Evolutionary conservation across 2,113 vertebrate genomes (phyloP), one percentile per base, ranked within the genome.

Genomic region (Eubucco bourcierii): DNA sequence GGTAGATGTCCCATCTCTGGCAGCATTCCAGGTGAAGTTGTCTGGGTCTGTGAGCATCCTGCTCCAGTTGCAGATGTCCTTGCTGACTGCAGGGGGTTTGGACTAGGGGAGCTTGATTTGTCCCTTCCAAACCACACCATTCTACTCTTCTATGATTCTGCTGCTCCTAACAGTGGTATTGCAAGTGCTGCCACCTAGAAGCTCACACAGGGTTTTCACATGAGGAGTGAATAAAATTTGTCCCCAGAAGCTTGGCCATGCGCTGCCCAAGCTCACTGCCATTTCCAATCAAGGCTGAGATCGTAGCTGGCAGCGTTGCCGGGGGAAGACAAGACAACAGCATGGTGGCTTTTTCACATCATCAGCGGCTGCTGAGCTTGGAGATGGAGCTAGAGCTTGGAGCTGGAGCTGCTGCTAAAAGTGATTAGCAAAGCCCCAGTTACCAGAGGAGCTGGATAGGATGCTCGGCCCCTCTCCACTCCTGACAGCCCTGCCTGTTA

Each of bases 251-350:
- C 21, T 73, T 58, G 39, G 27, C 61, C 1, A 0, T 41, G 34
- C 34, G 24, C 14, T 80, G 44, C 20, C 23, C 18, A 7, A 28
- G 12, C 44, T 83, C 0, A 0, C 6, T 10, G 14, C 3, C 2
- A 6, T 33, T 80, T 55, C 46, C 60, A 10, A 2, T 55, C 2
- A 1, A 56, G 65, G 33, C 33, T 2, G 10, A 67, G 41, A 52
- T 55, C 5, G 0, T 0, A 0, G 12, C 46, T 8, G 8, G 25
- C 39, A 71, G 41, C 27, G 6, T 66, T 1, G 0, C 24, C 41
- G 64, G 60, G 6, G 46, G 58, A 44, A 23, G 67, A 33, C 0
- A 2, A 76, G 12, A 23, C 61, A 77, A 39, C 46, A 79, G 5
- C 8, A 0, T 1, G 1, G 33, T 52, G 44, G 39, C 21, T 73